Conservation (phyloP, 2,113 vertebrate genomes). For the Chroicocephalus ridibundus region DNA sequence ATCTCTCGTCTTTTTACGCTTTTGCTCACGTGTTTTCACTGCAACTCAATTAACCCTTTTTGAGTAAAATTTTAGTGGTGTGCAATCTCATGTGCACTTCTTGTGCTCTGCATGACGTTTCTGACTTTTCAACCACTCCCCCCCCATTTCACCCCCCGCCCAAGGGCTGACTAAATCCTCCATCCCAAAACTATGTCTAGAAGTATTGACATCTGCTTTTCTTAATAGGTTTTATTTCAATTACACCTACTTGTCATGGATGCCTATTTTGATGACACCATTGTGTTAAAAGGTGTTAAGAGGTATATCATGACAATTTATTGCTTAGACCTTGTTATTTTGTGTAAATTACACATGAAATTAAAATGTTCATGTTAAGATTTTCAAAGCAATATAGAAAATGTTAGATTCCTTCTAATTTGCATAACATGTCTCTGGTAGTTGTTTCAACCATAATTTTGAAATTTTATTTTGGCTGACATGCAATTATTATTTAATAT, state of each 20-base stretch:
- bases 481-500: background rate
- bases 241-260: background rate
- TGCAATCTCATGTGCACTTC: background rate
- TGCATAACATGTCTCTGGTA: background rate
- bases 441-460: background rate
- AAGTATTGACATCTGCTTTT: background rate
- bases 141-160: too few relatives aligned
- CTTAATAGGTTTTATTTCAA: background rate
- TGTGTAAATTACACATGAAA: background rate
- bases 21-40: background rate
- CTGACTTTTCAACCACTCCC: background rate
- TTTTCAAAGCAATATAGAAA: background rate
- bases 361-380: background rate
- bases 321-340: background rate
- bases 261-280: background rate
- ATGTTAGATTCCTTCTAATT: background rate
- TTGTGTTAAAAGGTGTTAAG: background rate
- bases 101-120: background rate
- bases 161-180: background rate
- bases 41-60: background rate
- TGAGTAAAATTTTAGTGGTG: background rate
- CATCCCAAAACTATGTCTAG: background rate
- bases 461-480: background rate
- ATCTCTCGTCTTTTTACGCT: background rate
- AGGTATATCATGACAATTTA: background rate